phyloP scores from a whole-genome alignment of 2,113 vertebrate genomes.

The Kryptolebias marmoratus region DNA sequence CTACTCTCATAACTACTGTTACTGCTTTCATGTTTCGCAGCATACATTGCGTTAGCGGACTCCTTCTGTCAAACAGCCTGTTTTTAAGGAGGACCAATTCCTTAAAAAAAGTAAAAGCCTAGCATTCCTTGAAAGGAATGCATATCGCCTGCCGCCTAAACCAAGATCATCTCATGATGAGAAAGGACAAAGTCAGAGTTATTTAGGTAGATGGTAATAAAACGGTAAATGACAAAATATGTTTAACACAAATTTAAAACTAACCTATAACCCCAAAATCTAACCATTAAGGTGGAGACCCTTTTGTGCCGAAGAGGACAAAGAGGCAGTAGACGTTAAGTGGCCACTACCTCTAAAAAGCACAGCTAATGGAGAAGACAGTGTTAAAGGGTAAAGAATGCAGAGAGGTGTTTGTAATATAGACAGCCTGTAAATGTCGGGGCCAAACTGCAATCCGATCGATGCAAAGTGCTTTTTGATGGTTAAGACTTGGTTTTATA shows the following conservation, averaged over 20 bases:
- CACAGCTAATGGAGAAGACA: no score
- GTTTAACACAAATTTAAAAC: no score
- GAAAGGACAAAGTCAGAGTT: no score
- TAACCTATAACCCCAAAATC: background rate
- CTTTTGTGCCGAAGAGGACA: slow-evolving; percentile 12
- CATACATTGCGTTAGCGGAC: background rate
- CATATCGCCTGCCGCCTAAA: background rate
- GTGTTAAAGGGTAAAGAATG: no score
- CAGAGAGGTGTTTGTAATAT: no score
- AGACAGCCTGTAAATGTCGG: no score
- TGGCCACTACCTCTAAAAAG: no score
- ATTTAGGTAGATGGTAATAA: no score
- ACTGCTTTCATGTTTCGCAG: slow-evolving; percentile 26
- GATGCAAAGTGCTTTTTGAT: no score
- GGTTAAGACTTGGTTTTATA: no score
- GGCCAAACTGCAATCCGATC: no score
- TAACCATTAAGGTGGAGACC: background rate
- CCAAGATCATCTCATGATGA: background rate
- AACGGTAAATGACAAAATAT: no score
- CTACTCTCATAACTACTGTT: slow-evolving; percentile 26
- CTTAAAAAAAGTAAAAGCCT: background rate
- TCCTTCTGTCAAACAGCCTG: slow-evolving; percentile 15
- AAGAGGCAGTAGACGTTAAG: background rate
- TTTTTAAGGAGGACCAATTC: slow-evolving; percentile 1
- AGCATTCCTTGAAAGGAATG: background rate